Base-by-base conservation (phyloP, 92 coral and sea anemone genomes). In the Meandrina meandrites region DNA sequence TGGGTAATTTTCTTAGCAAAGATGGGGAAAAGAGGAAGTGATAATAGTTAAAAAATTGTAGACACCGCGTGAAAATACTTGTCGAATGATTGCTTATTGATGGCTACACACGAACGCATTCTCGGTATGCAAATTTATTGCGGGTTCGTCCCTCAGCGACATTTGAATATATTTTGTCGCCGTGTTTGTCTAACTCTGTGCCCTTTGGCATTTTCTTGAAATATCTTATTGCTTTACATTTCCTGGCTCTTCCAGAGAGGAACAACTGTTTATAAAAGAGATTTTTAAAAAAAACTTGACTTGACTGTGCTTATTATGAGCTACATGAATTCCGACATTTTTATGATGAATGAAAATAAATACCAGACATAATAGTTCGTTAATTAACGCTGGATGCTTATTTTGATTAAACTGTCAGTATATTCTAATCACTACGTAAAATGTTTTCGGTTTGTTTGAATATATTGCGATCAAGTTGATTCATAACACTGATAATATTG, bases 121-220 rank as follows among this genome's bases (percentile, higher is more conserved):
- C 50, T 50, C 51, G 71, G 87, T 84, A 84, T 84, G 87, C 70
- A 48, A 84, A 84, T 84, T 84, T 58, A 84, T 73, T 84, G 87
- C 87, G 87, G 80, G 80, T 84, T 84, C 78, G 87, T 75, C 87
- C 87, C 87, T 74, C 16, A 84, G 79, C 80, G 66, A 71, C 36
- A 83, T 81, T 81, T 68, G 76, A 81, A 81, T 42, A 30, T 79
- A 53, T 48, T 78, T 15, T 12, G 31, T 81, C 71, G 1, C 35
- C 17, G 51, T 60, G 34, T 81, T 22, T 81, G 15, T 27, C 58
- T 2, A 19, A 72, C 77, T 5, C 60, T 81, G 15, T 79, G 83
- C 83, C 83, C 83, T 79, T 79, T 79, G 83, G 53, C 70, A 58
- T 22, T 47, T 35, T 5, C 57, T 21, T 5, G 70, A 51, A 28